Conservation (phyloP, 2,888 invertebrate species). For the Eulithis testata region DNA sequence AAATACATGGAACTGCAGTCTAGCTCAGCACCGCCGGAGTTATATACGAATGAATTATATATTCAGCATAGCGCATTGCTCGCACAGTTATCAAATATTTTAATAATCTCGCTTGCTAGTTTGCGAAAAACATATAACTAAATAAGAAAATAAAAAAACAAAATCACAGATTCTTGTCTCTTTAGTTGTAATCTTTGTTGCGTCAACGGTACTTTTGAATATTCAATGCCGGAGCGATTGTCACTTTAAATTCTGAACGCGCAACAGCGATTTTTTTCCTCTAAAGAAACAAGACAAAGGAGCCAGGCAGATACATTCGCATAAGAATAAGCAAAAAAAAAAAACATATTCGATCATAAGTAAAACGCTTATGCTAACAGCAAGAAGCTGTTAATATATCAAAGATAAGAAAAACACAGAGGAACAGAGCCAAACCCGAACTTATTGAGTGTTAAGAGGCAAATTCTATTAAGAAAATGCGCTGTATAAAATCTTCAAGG, state of each 20-base stretch:
- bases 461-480: conserved; percentile 42
- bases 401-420: conserved; percentile 36
- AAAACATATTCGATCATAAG: conserved; percentile 33
- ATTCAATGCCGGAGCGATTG: conserved; percentile 32
- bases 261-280: conserved; percentile 36
- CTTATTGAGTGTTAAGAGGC: conserved; percentile 42
- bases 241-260: conserved; percentile 40
- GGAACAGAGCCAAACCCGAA: conserved; percentile 32
- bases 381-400: conserved; percentile 41
- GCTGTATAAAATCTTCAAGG: conserved; percentile 35
- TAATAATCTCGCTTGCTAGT: conserved; percentile 11
- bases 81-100: conserved; percentile 16
- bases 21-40: conserved; percentile 31
- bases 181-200: not conserved
- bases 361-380: conserved; percentile 35
- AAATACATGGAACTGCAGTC: conserved; percentile 34
- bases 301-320: conserved; percentile 34
- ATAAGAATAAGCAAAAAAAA: conserved; percentile 40
- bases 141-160: not conserved
- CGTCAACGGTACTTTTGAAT: conserved; percentile 31
- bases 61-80: conserved; percentile 19
- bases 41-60: conserved; percentile 33
- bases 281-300: conserved; percentile 35
- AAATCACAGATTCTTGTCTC: not conserved
- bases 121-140: conserved; percentile 5